Conservation (phyloP, 2,797 vertebrate genomes). For the Helostoma temminkii region DNA sequence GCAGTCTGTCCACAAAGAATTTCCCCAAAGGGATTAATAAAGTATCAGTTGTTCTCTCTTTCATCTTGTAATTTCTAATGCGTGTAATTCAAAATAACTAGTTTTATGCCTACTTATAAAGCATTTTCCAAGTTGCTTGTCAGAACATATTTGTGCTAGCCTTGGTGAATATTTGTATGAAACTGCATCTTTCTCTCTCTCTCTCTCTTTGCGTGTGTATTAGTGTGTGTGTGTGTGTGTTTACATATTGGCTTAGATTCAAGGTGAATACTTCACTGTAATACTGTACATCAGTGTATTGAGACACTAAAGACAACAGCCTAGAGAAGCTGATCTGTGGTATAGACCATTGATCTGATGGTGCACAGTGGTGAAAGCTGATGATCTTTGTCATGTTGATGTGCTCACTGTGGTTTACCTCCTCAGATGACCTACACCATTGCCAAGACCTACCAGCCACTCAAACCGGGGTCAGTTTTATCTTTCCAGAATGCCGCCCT, state of each 20-base stretch:
- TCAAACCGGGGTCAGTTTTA: constrained; percentile 81
- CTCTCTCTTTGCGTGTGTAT: no score
- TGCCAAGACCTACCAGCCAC: constrained; percentile 87
- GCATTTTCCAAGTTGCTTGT: not conserved
- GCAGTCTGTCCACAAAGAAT: no score
- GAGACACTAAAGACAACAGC: constrained; percentile 5
- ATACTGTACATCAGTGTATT: constrained; percentile 14
- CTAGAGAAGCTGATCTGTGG: constrained; percentile 46
- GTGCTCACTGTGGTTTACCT: constrained; percentile 50
- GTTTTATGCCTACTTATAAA: not conserved
- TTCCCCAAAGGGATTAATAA: no score
- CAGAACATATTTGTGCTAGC: not conserved
- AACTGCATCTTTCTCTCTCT: constrained; percentile 4
- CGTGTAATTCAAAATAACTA: not conserved
- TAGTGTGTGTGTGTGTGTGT: not conserved
- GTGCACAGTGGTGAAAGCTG: constrained; percentile 41
- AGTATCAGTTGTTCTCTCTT: accelerated
- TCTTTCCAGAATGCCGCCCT: constrained; percentile 87
- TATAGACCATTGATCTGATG: constrained; percentile 26
- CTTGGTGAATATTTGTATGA: constrained; percentile 6
- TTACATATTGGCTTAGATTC: not conserved
- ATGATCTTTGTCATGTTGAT: constrained; percentile 63
- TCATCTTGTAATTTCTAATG: not conserved
- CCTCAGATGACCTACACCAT: constrained; percentile 87
- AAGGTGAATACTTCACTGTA: constrained; percentile 27